Base-by-base conservation (phyloP, 1,140 invertebrate species). In the Drosophila kurseongensis region DNA sequence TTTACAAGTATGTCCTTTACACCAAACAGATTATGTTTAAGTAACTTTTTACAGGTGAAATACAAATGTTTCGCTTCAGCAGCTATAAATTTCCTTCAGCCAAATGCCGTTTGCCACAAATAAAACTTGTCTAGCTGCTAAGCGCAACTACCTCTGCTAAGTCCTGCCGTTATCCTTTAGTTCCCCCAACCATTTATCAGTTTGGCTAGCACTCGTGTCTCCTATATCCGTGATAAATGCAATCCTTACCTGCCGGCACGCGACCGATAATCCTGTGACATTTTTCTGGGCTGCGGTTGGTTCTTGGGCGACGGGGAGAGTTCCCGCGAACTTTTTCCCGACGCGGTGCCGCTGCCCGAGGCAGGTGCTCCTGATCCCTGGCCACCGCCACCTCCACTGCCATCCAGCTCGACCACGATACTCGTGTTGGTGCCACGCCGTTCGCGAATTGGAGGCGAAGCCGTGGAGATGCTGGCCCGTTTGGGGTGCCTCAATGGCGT, bases 281-380 rank as follows among this genome's bases (percentile, higher is more conserved):
- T 79, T 84, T 92, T 92, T 54, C 90, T 76, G 50, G 80, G 78
- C 68, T 91, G 90, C 55, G 90, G 90, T 59, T 82, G 78, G 78
- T 91, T 90, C 69, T 91, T 91, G n/a, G 91, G 91, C 44, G 91
- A 83, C 5, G 91, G 91, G 10, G 91, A 92, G 38, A 92, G 81
- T 80, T 92, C 91, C 41, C 91, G 85, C 1, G 86, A 91, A 88
- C 88, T 89, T 84, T 89, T 89, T 7, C 84, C 81, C 40, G 84
- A 89, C 36, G 90, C 68, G 10, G 75, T 88, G 48, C 83, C 75
- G 10, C 86, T 85, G 63, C 86, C 85, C 23, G 79, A 83, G 18
- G 86, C 69, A 47, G 82, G 54, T 29, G 44, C 61, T 9, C 47
- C 82, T 36, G 38, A 48, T 12, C 41, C 67, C 40, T 45, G 48